Evolutionary conservation across 30 jellyfish, hydroid and myxozoan genomes (phyloP).

Genomic region (Nemopilema nomurai): DNA sequence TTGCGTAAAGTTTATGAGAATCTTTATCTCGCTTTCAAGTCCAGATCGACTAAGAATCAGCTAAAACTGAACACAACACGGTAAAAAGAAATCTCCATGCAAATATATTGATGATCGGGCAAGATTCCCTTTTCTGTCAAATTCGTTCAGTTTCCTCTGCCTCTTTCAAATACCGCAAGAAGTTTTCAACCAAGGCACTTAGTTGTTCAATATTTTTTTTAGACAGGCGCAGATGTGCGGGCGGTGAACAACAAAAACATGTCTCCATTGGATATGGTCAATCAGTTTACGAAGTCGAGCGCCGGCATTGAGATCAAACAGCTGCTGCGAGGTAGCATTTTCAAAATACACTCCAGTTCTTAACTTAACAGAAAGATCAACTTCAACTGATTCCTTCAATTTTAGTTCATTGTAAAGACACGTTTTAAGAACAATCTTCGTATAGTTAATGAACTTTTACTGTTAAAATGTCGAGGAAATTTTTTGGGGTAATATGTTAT

Average conservation of each 20-base stretch:
- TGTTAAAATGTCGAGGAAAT: too few species aligned
- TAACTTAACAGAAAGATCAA: not conserved
- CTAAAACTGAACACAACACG: too few species aligned
- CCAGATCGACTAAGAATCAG: too few species aligned
- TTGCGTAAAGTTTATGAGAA: too few species aligned
- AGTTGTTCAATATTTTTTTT: not conserved
- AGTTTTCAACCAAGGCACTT: not conserved
- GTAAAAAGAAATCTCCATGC: not conserved
- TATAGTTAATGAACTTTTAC: not conserved
- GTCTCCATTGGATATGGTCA: constrained; percentile 90
- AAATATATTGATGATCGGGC: not conserved
- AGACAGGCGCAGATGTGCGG: constrained; percentile 90
- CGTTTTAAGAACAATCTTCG: too few species aligned
- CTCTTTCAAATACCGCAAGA: not conserved
- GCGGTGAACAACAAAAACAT: constrained; percentile 58
- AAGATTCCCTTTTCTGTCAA: not conserved
- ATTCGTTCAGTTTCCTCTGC: not conserved
- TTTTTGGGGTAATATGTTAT: too few species aligned
- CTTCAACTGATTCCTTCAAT: not conserved
- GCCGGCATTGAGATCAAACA: constrained; percentile 92
- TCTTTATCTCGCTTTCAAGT: too few species aligned
- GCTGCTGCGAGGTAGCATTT: constrained; percentile 65
- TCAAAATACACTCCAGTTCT: not conserved
- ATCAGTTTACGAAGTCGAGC: constrained; percentile 81
- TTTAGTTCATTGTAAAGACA: not conserved